Evolutionary conservation across 2,113 vertebrate genomes (phyloP).

Genomic region (Etia nguti): DNA sequence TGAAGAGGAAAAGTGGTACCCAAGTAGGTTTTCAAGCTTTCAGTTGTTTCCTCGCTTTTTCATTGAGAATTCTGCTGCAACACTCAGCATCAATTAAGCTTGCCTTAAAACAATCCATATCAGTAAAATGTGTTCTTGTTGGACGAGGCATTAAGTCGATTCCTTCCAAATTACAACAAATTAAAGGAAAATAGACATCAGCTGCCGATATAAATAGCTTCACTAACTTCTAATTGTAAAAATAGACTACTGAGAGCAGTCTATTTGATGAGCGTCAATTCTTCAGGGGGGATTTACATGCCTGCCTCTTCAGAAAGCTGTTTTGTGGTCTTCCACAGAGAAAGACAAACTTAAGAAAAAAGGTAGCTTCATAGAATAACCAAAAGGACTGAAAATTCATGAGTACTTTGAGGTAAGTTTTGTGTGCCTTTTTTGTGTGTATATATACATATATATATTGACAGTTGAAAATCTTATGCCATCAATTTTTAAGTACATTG

Average conservation of each 20-base stretch:
- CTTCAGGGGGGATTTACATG: background rate
- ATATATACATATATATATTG: background rate
- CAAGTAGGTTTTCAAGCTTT: slow-evolving; percentile 19
- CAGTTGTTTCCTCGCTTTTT: slow-evolving; percentile 44
- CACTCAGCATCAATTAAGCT: slow-evolving; percentile 61
- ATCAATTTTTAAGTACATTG: background rate
- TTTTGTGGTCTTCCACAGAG: background rate
- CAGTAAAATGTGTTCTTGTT: slow-evolving; percentile 53
- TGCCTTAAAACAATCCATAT: slow-evolving; percentile 63
- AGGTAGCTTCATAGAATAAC: background rate
- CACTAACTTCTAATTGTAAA: slow-evolving; percentile 52
- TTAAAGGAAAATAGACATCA: slow-evolving; percentile 60
- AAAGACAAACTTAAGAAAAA: background rate
- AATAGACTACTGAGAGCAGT: slow-evolving; percentile 20
- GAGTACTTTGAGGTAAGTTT: background rate
- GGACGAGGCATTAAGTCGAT: slow-evolving; percentile 60
- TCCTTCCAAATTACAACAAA: slow-evolving; percentile 63
- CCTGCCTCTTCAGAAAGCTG: background rate
- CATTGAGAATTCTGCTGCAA: slow-evolving; percentile 46
- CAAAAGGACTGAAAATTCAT: background rate
- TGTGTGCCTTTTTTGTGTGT: background rate
- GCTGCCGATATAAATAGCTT: slow-evolving; percentile 51
- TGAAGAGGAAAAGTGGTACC: background rate
- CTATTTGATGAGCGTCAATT: slow-evolving; percentile 27
- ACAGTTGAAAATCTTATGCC: background rate